Conservation (phyloP, 2,113 vertebrate species). For the Bombycilla garrulus region DNA sequence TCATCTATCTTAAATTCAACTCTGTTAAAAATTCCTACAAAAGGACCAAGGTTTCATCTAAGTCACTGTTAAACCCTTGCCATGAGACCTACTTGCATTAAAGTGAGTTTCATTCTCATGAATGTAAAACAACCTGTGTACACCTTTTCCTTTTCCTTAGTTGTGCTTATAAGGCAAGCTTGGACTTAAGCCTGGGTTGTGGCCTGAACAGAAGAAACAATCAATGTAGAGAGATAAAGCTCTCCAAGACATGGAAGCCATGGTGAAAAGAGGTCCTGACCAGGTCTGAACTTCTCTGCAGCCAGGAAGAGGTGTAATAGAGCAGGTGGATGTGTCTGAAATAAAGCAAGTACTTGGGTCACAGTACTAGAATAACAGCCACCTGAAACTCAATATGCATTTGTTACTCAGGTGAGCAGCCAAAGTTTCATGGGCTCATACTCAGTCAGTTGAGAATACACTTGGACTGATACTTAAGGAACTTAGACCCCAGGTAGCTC, state of each 20-base stretch:
- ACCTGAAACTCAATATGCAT: rapidly evolving
- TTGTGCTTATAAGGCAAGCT: not conserved
- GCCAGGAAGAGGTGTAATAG: not conserved
- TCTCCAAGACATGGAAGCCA: not conserved
- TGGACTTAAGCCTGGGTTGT: not conserved
- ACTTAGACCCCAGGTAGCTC: not conserved
- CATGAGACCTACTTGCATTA: not conserved
- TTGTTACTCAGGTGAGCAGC: not conserved
- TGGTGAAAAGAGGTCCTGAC: not conserved
- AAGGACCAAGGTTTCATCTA: not conserved
- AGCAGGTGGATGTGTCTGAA: not conserved
- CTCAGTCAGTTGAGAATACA: not conserved
- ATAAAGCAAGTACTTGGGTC: not conserved
- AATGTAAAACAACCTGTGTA: not conserved
- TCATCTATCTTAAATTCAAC: not conserved
- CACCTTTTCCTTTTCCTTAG: not conserved
- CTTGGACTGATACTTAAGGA: not conserved
- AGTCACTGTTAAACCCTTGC: not conserved
- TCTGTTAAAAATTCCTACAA: not conserved
- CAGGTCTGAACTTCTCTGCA: not conserved
- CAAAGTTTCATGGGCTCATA: not conserved
- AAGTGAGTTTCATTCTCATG: not conserved
- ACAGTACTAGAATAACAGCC: not conserved
- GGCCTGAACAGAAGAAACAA: not conserved
- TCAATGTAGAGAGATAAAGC: not conserved